Evolutionary conservation across 2,888 invertebrate species (phyloP).

Genomic region (Opisthograptis luteolata): DNA sequence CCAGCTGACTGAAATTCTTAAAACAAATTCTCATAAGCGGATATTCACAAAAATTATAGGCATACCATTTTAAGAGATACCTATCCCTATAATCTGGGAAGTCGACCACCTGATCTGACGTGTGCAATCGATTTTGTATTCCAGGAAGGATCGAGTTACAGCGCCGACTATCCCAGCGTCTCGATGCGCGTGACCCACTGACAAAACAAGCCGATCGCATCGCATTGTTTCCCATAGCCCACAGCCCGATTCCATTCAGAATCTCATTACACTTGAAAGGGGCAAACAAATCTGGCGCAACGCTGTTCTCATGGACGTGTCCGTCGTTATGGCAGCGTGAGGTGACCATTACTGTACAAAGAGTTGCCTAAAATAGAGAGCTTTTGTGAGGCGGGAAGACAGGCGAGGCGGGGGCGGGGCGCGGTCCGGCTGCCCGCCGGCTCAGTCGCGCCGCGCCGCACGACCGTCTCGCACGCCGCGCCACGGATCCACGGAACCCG

Average conservation of each 20-base stretch:
- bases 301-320: conserved; percentile 82
- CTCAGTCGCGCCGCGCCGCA: conserved; percentile 81
- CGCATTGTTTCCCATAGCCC: conserved; percentile 82
- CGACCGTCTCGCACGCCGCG: conserved; percentile 77
- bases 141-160: conserved; percentile 37
- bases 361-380: conserved; percentile 85
- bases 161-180: conserved; percentile 45
- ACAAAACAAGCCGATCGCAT: conserved; percentile 67
- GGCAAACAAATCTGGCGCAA: conserved; percentile 81
- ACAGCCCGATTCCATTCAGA: conserved; percentile 80
- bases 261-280: conserved; percentile 82
- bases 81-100: conserved; percentile 24
- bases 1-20: not conserved
- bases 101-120: conserved; percentile 28
- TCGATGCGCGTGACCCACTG: conserved; percentile 70
- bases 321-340: conserved; percentile 83
- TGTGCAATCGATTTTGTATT: conserved; percentile 28
- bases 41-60: conserved; percentile 16
- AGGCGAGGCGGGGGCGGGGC: conserved; percentile 77
- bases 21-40: conserved; percentile 18
- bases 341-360: conserved; percentile 84
- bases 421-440: conserved; percentile 75
- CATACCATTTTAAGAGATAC: conserved; percentile 13
- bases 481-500: conserved; percentile 57
- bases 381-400: conserved; percentile 81